Evolutionary conservation across 2,113 vertebrate species (phyloP), one percentile per base, ranked within the genome.

Genomic region (Petrocephalus zakoni): DNA sequence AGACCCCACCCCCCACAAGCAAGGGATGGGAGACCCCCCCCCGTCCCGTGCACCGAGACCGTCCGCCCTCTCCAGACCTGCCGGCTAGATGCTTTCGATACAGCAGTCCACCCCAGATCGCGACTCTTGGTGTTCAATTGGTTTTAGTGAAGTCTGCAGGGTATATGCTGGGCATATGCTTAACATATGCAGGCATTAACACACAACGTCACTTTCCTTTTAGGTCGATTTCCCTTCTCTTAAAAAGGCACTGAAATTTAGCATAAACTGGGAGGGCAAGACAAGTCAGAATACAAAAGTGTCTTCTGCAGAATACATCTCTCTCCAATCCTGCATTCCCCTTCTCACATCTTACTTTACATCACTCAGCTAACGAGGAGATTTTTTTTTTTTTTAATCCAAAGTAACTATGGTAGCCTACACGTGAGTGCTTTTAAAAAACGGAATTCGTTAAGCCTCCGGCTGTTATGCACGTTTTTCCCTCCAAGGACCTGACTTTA

Each of bases 31-130:
- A 68, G 89, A 72, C 83, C 90, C 85, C 78, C 78, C 51, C 81
- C 75, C 68, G 42, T 64, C 90, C 89, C 87, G 90, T 53, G 21
- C 85, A 52, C 88, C 88, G n/a, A 56, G 68, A 88, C 85, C 46
- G 87, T 19, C 87, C 78, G 89, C 88, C 92, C 90, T 93, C 90
- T 86, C 88, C 90, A 90, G 81, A 89, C 75, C 64, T 90, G 92
- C 92, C 88, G 92, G 89, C 61, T 92, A 89, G 81, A 87, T 90
- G 90, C 89, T 95, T 95, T 94, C 94, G 94, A 94, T 94, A 94
- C 94, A 93, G 93, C 92, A 93, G 95, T 92, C 89, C 88, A 91
- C 86, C 88, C 78, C 90, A 78, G 91, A 82, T 89, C 88, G 83
- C 89, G 89, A 90, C 13, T n/a, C 42, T 87, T 47, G 87, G 86